These are phyloP conservation scores for Sarcophaga carnaria DNA, from an alignment of 2,888 invertebrate species.

Conservation along the genomic window DNA sequence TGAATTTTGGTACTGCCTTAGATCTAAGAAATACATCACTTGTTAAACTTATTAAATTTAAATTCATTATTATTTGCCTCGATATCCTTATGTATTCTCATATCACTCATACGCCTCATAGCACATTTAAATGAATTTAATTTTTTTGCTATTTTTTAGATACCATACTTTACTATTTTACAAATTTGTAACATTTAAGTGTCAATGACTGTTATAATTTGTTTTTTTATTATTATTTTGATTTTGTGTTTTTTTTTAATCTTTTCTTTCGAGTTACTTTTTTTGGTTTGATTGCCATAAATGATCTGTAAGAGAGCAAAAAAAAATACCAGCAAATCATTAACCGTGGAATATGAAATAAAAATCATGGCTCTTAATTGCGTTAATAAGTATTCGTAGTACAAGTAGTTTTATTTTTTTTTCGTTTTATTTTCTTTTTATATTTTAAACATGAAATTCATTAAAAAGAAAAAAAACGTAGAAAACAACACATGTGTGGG, in stretches of 20 bases:
- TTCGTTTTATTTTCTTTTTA: background rate
- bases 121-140: background rate
- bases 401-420: background rate
- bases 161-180: conserved; percentile 3
- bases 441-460: conserved; percentile 49
- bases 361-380: conserved; percentile 65
- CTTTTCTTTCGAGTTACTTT: background rate
- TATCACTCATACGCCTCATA: conserved; percentile 13
- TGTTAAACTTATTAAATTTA: too few relatives aligned
- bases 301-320: background rate
- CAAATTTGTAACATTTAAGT: conserved; percentile 54
- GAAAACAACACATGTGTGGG: conserved; percentile 34
- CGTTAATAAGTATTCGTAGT: conserved; percentile 52
- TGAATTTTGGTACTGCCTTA: too few relatives aligned
- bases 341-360: conserved; percentile 63
- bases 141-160: background rate
- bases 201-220: conserved; percentile 67
- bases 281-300: conserved; percentile 2
- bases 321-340: conserved; percentile 63
- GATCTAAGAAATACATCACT: too few relatives aligned
- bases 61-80: too few relatives aligned
- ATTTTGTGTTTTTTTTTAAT: background rate
- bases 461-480: conserved; percentile 29
- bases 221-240: background rate
- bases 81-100: background rate